Base-by-base conservation (phyloP, 92 coral and sea anemone genomes). In the Pocillopora grandis region DNA sequence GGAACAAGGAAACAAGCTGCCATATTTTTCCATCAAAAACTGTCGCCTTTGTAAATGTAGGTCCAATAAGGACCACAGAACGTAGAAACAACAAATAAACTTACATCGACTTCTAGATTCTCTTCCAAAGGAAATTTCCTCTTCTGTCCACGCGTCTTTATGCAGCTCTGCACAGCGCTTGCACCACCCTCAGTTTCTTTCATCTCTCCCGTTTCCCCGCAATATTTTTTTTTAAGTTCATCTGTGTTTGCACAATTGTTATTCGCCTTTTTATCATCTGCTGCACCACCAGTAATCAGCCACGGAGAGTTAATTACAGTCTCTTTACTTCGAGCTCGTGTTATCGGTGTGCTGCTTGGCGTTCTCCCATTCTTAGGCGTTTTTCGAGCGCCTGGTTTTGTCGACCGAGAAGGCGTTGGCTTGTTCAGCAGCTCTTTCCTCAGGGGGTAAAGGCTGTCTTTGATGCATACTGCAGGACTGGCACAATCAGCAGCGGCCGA, bases 401-500 rank as follows among this genome's bases (percentile, higher is more conserved):
- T 64, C 20, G 83, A 58, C 73, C 57, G 62, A 14, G 58, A 67
- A 4, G 67, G 75, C 37, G 48, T 83, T 75, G 76, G 71, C 65
- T 89, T 93, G 69, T 71, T 82, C 33, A 83, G 58, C 16, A 91
- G 76, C 59, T 94, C 98, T 78, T 87, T 94, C 19, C 98, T 82
- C 78, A 94, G 77, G 0, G 98, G 98, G 60, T 94, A 94, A 12
- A 94, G 69, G 72, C 93, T 92, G 89, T 94, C 98, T 64, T 85
- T 94, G 59, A 92, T 82, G 80, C 90, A 92, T 42, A 90, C 88
- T 9, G 90, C 86, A 0, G 98, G 98, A 62, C 93, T 94, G 55
- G 79, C 48, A 64, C 93, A 92, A 20, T 91, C 89, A 15, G 86
- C 76, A 15, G 86, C 76, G 12, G 75, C 84, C 1, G 91, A 65